phyloP scores from a whole-genome alignment of 2,797 vertebrate species.

The Rhynchonycteris naso region DNA sequence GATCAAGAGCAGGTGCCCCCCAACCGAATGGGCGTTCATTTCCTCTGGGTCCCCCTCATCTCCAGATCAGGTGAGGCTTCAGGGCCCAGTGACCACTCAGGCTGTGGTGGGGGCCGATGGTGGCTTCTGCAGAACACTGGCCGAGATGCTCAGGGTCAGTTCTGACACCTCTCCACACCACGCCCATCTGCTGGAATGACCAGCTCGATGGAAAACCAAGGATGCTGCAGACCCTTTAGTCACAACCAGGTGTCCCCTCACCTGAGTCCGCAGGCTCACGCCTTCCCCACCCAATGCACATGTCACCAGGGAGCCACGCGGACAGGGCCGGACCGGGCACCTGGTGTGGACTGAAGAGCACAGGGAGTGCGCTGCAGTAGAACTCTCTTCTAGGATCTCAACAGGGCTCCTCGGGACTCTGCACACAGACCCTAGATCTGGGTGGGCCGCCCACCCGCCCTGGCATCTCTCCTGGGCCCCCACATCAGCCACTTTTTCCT shows the following conservation, averaged over 20 bases:
- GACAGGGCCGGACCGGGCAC: neutral
- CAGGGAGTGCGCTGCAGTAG: neutral
- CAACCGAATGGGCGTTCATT: neutral
- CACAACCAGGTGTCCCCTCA: neutral
- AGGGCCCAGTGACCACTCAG: neutral
- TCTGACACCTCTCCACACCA: neutral
- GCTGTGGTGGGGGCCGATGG: neutral
- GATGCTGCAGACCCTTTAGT: neutral
- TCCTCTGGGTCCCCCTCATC: neutral
- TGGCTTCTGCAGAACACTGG: neutral
- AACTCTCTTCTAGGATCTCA: neutral
- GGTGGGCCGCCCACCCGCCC: neutral
- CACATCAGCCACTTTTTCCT: neutral
- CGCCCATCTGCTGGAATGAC: neutral
- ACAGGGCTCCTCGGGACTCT: neutral
- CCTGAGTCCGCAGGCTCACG: neutral
- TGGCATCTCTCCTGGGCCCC: neutral
- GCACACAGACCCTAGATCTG: neutral
- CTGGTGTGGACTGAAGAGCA: accelerated
- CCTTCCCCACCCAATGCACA: neutral
- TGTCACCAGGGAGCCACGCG: neutral
- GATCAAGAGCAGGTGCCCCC: neutral
- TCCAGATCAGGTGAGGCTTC: neutral
- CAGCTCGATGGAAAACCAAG: neutral
- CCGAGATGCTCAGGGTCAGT: neutral